Conservation (phyloP, 2,113 vertebrate species). For the Melanerpes aurifrons region DNA sequence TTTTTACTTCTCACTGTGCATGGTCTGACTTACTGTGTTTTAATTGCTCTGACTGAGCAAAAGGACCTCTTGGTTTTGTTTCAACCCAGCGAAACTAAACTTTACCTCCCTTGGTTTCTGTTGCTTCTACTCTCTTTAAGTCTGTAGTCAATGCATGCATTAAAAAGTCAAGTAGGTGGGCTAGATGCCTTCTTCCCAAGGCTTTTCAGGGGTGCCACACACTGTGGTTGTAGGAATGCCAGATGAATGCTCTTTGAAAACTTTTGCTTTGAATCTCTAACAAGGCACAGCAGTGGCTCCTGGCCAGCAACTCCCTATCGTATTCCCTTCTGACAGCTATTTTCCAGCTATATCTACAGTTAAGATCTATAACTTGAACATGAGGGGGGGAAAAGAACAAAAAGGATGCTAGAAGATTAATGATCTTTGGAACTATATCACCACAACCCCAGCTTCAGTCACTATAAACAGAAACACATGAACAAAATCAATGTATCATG, state of each 20-base stretch:
- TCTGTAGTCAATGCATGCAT: not conserved
- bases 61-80: not conserved
- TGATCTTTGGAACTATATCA: conserved; percentile 36
- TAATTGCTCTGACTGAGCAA: not conserved
- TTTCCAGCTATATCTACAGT: conserved; percentile 20
- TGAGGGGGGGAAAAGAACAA: conserved; percentile 17
- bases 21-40: not conserved
- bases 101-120: not conserved
- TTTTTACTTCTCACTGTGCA: not conserved
- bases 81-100: not conserved
- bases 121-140: not conserved
- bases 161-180: not conserved
- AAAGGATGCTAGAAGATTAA: conserved; percentile 54
- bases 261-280: conserved; percentile 16
- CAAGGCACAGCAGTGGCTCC: conserved; percentile 15
- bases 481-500: conserved; percentile 58
- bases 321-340: conserved; percentile 11
- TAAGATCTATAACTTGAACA: conserved; percentile 22
- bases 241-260: not conserved
- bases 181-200: not conserved
- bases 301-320: conserved; percentile 1
- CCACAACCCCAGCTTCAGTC: conserved; percentile 20
- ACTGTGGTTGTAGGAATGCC: not conserved
- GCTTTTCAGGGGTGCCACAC: not conserved
- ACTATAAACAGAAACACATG: conserved; percentile 61